These are phyloP conservation scores for Hetaerina titia DNA, from an alignment of 2,888 invertebrate species.

Conservation along the genomic window DNA sequence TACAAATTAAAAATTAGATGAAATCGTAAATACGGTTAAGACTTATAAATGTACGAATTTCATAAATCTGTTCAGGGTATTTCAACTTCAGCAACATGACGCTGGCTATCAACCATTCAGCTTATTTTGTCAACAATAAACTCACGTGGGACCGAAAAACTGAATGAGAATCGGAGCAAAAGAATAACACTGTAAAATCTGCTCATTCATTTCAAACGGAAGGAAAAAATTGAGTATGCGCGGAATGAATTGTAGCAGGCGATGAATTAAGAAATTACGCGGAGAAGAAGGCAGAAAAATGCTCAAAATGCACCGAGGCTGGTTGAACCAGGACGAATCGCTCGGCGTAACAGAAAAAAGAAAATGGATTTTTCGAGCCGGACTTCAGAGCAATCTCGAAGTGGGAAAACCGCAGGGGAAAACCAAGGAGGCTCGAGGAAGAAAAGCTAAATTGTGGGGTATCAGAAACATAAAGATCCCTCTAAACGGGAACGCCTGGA, in stretches of 20 bases:
- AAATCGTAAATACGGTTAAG: no score
- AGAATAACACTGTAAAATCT: no score
- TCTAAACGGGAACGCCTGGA: background rate
- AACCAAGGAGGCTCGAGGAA: background rate
- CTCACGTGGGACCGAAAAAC: no score
- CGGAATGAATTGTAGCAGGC: background rate
- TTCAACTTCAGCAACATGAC: no score
- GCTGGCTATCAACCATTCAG: no score
- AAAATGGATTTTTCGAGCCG: slow-evolving; percentile 36
- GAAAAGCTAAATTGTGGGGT: slow-evolving; percentile 37
- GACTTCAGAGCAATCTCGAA: slow-evolving; percentile 25
- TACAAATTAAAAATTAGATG: no score
- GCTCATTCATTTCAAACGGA: background rate
- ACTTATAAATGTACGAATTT: no score
- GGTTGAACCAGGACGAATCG: slow-evolving; percentile 29
- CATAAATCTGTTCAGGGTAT: no score
- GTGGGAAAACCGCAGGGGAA: slow-evolving; percentile 34
- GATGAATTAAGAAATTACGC: background rate
- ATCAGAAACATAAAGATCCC: background rate
- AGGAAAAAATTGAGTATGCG: background rate
- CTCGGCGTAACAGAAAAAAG: background rate
- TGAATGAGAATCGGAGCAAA: no score
- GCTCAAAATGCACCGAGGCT: background rate
- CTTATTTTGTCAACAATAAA: no score
- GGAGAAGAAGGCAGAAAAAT: background rate